Conservation (phyloP, 2,888 invertebrate species). For the Monochamus alternatus region DNA sequence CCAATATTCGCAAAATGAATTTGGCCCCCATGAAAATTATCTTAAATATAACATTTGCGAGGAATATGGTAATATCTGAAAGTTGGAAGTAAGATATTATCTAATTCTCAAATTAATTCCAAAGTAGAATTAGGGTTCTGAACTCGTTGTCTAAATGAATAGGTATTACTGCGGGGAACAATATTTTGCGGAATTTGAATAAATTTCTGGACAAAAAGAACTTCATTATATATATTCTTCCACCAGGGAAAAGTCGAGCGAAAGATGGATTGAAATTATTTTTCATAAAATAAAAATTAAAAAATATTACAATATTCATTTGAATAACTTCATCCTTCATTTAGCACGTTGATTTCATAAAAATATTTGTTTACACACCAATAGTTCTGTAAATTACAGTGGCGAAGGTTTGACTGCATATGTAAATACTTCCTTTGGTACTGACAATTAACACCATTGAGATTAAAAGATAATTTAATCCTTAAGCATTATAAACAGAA, state of each 20-base stretch:
- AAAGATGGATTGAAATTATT: neutral
- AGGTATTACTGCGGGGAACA: slow-evolving; percentile 12
- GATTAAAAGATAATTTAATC: too few species aligned
- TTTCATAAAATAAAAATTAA: neutral
- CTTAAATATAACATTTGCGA: slow-evolving; percentile 1
- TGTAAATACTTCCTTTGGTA: too few species aligned
- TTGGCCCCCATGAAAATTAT: slow-evolving; percentile 11
- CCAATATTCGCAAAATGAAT: slow-evolving; percentile 5
- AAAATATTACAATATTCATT: too few species aligned
- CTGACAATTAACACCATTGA: too few species aligned
- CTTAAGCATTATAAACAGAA: too few species aligned
- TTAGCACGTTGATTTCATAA: too few species aligned
- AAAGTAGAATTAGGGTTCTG: slow-evolving; percentile 22
- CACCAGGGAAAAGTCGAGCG: neutral
- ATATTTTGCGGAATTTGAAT: slow-evolving; percentile 15
- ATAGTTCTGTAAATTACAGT: too few species aligned
- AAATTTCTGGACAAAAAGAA: slow-evolving; percentile 18
- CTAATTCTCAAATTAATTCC: slow-evolving; percentile 25
- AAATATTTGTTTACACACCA: too few species aligned
- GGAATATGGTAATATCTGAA: slow-evolving; percentile 21
- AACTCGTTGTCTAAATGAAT: slow-evolving; percentile 15
- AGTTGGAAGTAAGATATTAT: slow-evolving; percentile 11
- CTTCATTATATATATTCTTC: neutral
- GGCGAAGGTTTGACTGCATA: too few species aligned
- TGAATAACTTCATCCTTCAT: too few species aligned